phyloP scores from a whole-genome alignment of 2,888 invertebrate species.

The Tachina lurida region DNA sequence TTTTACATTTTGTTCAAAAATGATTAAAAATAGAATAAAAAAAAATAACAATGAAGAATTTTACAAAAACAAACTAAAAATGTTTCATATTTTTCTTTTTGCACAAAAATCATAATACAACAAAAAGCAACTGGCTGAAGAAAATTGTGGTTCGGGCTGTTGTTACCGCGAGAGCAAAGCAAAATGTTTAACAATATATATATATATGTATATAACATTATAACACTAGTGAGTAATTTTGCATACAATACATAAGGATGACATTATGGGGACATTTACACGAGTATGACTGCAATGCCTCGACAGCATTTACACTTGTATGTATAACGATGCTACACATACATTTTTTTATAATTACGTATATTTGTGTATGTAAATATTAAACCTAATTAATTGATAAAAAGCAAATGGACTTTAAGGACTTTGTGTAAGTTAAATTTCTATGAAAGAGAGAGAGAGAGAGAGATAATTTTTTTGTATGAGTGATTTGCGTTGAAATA shows the following conservation, averaged over 20 bases:
- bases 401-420: not conserved
- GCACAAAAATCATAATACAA: slow-evolving; percentile 22
- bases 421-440: not conserved
- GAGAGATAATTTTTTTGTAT: slow-evolving; percentile 35
- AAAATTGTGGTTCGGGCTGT: slow-evolving; percentile 20
- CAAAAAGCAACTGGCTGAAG: slow-evolving; percentile 47
- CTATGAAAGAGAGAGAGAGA: slow-evolving; percentile 50
- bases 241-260: not conserved
- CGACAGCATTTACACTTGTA: not conserved
- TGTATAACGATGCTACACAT: not conserved
- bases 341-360: not conserved
- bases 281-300: not conserved
- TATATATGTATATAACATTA: not conserved
- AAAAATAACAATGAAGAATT: slow-evolving; percentile 64
- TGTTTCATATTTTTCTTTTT: not conserved
- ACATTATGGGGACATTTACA: slow-evolving; percentile 1
- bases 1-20: slow-evolving; percentile 67
- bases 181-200: not conserved
- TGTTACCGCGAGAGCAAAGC: not conserved
- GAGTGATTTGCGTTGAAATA: slow-evolving; percentile 23
- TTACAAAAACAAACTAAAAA: slow-evolving; percentile 74
- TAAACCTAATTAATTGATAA: not conserved
- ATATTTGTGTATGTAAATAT: not conserved
- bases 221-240: not conserved
- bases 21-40: slow-evolving; percentile 68